phyloP scores from a whole-genome alignment of 2,797 vertebrate genomes.

The Gymnopithys bicolor region DNA sequence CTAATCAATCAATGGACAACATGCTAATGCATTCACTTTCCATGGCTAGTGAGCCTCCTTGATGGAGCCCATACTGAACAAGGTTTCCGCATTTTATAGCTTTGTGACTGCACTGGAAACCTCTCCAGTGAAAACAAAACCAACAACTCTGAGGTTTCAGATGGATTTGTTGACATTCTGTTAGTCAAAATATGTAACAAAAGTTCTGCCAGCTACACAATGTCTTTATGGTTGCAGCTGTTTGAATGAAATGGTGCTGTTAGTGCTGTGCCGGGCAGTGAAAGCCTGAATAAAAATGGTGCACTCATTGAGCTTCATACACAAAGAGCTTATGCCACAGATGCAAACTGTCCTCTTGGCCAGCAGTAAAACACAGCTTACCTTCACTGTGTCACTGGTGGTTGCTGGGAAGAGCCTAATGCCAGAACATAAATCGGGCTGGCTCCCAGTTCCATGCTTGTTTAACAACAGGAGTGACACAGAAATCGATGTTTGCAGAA shows the following conservation, averaged over 20 bases:
- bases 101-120: slow-evolving; percentile 2
- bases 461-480: slow-evolving; percentile 37
- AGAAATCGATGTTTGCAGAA: slow-evolving; percentile 31
- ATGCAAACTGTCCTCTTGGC: not conserved
- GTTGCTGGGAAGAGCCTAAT: not conserved
- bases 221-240: slow-evolving; percentile 55
- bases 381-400: not conserved
- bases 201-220: slow-evolving; percentile 39
- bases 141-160: slow-evolving; percentile 32
- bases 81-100: not conserved
- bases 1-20: not conserved
- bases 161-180: slow-evolving; percentile 44
- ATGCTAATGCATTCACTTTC: not conserved
- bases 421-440: slow-evolving; percentile 10
- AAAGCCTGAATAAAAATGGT: slow-evolving; percentile 56
- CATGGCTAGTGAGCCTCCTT: not conserved
- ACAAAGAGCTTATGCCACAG: not conserved
- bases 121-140: slow-evolving; percentile 42
- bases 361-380: slow-evolving; percentile 2
- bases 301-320: not conserved
- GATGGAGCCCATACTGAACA: not conserved
- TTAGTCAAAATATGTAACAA: slow-evolving; percentile 44
- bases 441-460: not conserved
- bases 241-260: slow-evolving; percentile 23
- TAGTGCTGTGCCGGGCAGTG: slow-evolving; percentile 3